Conservation (phyloP, 2,888 invertebrate species). For the Plemyria rubiginata region DNA sequence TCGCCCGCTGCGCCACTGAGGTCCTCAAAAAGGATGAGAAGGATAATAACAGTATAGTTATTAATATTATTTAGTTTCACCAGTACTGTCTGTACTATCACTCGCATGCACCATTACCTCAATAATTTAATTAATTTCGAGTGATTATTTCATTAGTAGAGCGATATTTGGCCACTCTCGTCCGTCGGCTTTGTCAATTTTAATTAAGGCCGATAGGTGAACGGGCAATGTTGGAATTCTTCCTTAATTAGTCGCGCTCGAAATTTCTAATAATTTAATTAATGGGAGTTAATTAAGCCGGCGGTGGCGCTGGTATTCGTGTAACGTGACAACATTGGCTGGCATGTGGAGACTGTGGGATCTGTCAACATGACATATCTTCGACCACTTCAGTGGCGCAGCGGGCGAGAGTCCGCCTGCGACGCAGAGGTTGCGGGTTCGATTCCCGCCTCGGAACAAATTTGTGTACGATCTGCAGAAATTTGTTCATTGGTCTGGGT, state of each 20-base stretch:
- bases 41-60: too few species aligned
- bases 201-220: constrained; percentile 83
- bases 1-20: too few species aligned
- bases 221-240: constrained; percentile 83
- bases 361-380: constrained; percentile 15
- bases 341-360: constrained; percentile 51
- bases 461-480: too few species aligned
- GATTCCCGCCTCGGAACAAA: too few species aligned
- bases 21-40: too few species aligned
- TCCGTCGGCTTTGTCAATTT: constrained; percentile 82
- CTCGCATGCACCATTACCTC: constrained; percentile 81
- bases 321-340: constrained; percentile 69
- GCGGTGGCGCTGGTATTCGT: constrained; percentile 69
- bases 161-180: constrained; percentile 79
- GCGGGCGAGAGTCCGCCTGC: too few species aligned
- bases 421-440: too few species aligned
- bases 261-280: constrained; percentile 85
- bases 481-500: too few species aligned
- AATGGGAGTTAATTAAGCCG: constrained; percentile 79
- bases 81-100: constrained; percentile 46
- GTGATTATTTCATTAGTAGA: constrained; percentile 84
- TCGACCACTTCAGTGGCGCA: too few species aligned
- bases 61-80: background rate
- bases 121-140: constrained; percentile 84
- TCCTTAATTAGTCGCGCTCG: constrained; percentile 81